Percentiles rank a stretch among this genome's conserved stretches.
These are phyloP conservation scores for Pseudolaguvia tuberculata DNA, from an alignment of 2,113 vertebrate species.

Conservation along the genomic window DNA sequence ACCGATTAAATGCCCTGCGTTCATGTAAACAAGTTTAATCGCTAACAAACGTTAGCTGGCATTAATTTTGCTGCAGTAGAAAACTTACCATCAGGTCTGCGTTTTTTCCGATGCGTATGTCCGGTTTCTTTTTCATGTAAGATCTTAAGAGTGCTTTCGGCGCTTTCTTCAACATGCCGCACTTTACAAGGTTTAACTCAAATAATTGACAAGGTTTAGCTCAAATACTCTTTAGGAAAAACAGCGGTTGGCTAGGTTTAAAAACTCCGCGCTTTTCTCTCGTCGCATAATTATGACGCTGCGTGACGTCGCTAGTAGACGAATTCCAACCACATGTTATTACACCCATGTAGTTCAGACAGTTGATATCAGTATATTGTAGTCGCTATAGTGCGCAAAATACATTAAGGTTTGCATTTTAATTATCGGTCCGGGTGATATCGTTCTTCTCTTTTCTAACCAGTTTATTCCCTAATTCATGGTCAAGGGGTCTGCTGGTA, in stretches of 20 bases:
- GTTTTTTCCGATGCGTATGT: constrained; percentile 39
- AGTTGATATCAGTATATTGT: not conserved
- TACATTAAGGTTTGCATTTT: too few species aligned
- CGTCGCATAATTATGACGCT: constrained; percentile 41
- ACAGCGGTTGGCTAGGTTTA: not conserved
- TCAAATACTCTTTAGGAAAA: not conserved
- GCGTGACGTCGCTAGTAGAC: rapidly evolving
- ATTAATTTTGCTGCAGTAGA: not conserved
- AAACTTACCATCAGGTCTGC: constrained; percentile 51
- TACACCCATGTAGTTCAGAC: not conserved
- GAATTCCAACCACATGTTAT: not conserved
- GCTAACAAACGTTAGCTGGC: not conserved
- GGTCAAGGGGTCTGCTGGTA: too few species aligned
- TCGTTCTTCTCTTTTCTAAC: too few species aligned
- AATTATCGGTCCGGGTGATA: not conserved
- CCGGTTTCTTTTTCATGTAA: constrained; percentile 33
- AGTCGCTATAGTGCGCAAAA: not conserved
- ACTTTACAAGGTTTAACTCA: not conserved
- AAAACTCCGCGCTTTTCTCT: constrained; percentile 41
- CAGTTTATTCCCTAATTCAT: too few species aligned
- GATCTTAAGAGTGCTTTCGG: constrained; percentile 35
- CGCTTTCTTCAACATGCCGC: constrained; percentile 42
- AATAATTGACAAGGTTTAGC: not conserved
- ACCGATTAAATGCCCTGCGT: not conserved
- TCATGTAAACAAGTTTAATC: not conserved